These are phyloP conservation scores for Therioaphis trifolii DNA, from an alignment of 2,888 invertebrate genomes.

Conservation along the genomic window DNA sequence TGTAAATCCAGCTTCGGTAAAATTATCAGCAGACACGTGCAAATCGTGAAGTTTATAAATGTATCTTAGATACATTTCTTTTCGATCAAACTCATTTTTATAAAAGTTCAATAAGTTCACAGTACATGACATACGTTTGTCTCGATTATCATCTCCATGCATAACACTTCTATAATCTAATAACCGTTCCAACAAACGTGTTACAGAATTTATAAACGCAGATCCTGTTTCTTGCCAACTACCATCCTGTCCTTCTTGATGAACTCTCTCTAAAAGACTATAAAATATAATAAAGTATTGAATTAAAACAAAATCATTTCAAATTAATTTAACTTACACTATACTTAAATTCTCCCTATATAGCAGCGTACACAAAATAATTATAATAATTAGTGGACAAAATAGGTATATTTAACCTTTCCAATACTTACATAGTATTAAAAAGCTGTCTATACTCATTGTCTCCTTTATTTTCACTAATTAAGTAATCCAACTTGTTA, in stretches of 20 bases:
- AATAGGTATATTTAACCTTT: background rate
- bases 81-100: slow-evolving; percentile 93
- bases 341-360: slow-evolving; percentile 49
- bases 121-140: slow-evolving; percentile 96
- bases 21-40: slow-evolving; percentile 91
- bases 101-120: slow-evolving; percentile 96
- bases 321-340: slow-evolving; percentile 43
- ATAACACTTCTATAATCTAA: slow-evolving; percentile 95
- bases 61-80: slow-evolving; percentile 95
- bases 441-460: slow-evolving; percentile 93
- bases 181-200: slow-evolving; percentile 85
- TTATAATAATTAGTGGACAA: slow-evolving; percentile 1
- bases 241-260: slow-evolving; percentile 78
- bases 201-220: slow-evolving; percentile 92
- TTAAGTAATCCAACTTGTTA: slow-evolving; percentile 90
- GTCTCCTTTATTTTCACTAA: slow-evolving; percentile 94
- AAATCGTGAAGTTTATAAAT: slow-evolving; percentile 94
- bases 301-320: background rate
- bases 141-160: slow-evolving; percentile 93
- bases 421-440: slow-evolving; percentile 88
- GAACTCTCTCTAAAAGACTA: slow-evolving; percentile 86
- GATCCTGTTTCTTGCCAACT: slow-evolving; percentile 92
- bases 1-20: slow-evolving; percentile 94
- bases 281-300: slow-evolving; percentile 45
- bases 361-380: slow-evolving; percentile 45